These are phyloP conservation scores for Trididemnum nubilum DNA, from an alignment of 23 tunicate genomes.

Conservation along the genomic window DNA sequence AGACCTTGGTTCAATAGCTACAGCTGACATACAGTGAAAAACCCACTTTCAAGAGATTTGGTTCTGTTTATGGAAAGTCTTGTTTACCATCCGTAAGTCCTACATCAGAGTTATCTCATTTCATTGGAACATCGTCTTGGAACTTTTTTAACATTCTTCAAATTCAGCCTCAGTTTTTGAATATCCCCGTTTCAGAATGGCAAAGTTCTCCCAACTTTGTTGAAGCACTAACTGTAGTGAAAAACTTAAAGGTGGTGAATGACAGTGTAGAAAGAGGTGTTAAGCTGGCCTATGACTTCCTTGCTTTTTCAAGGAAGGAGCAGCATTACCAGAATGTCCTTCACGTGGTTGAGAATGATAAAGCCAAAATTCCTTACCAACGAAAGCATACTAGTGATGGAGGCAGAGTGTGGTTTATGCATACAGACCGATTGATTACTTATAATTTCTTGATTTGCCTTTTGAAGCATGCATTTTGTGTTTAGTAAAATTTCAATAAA, in stretches of 20 bases:
- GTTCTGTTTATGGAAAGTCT: neutral
- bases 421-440: neutral
- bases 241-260: neutral
- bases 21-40: neutral
- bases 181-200: neutral
- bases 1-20: neutral
- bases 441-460: too few species aligned
- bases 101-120: neutral
- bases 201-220: neutral
- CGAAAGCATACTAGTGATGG: neutral
- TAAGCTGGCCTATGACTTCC: neutral
- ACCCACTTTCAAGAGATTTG: neutral
- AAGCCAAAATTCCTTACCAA: neutral
- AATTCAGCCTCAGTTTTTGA: neutral
- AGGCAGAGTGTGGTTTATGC: neutral
- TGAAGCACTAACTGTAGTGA: neutral
- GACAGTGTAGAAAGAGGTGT: conserved; percentile 11
- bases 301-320: neutral
- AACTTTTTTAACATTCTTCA: neutral
- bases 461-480: too few species aligned
- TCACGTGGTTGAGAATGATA: neutral
- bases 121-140: too few species aligned
- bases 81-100: neutral
- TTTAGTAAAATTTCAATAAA: too few species aligned
- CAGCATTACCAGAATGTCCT: neutral